Percentiles rank a stretch among this genome's conserved stretches.
These are phyloP conservation scores for Meghimatium bilineatum DNA, from an alignment of 2,888 invertebrate genomes.

Conservation along the genomic window DNA sequence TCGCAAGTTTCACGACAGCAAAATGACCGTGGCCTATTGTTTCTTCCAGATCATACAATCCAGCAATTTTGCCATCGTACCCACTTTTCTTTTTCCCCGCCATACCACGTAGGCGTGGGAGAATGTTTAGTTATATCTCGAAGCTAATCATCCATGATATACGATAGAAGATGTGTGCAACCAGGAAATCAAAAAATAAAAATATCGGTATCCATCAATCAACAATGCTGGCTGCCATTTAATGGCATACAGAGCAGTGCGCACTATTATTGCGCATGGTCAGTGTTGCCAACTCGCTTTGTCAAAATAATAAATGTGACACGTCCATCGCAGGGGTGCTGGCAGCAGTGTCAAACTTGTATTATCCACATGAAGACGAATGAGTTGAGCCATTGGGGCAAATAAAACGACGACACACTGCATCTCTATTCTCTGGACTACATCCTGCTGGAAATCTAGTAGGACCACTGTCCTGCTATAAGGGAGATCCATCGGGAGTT, in stretches of 20 bases:
- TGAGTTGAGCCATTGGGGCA: no score
- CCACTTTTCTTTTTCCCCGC: slow-evolving; percentile 66
- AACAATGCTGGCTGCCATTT: slow-evolving; percentile 46
- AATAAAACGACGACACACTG: no score
- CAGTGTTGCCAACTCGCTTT: no score
- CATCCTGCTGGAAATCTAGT: no score
- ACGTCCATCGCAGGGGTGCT: no score
- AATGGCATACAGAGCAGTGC: slow-evolving; percentile 57
- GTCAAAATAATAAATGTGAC: no score
- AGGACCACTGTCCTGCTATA: no score
- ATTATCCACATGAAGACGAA: no score
- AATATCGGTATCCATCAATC: slow-evolving; percentile 16
- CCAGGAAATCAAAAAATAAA: slow-evolving; percentile 13
- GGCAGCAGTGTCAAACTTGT: no score
- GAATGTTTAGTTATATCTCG: background rate
- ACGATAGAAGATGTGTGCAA: slow-evolving; percentile 15
- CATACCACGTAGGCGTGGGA: slow-evolving; percentile 53
- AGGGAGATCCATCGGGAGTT: no score
- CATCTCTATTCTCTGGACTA: no score
- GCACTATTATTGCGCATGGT: slow-evolving; percentile 68
- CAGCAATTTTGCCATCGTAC: slow-evolving; percentile 79
- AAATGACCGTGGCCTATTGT: slow-evolving; percentile 99
- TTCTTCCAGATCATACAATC: slow-evolving; percentile 97
- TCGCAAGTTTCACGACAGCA: slow-evolving; percentile 97
- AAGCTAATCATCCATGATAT: slow-evolving; percentile 32